Percentiles rank a stretch among this genome's conserved stretches.
phyloP scores from a whole-genome alignment of 2,113 vertebrate species.

The Nyctereutes procyonoides region DNA sequence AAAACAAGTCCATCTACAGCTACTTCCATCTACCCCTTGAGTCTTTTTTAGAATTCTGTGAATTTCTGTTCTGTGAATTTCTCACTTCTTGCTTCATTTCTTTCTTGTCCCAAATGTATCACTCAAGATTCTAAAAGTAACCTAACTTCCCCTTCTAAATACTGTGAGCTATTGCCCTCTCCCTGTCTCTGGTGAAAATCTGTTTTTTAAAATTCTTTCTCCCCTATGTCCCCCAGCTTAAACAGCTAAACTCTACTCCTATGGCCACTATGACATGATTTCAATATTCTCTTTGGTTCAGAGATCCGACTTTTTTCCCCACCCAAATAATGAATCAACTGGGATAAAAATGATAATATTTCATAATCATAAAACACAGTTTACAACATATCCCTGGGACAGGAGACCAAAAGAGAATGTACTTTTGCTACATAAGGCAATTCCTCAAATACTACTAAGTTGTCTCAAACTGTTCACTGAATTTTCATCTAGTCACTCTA shows the following conservation, averaged over 20 bases:
- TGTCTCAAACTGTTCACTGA: conserved; percentile 46
- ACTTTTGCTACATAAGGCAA: neutral
- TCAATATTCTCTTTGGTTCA: conserved; percentile 54
- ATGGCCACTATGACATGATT: neutral
- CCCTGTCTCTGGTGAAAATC: neutral
- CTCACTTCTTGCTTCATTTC: neutral
- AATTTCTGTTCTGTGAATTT: neutral
- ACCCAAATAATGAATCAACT: conserved; percentile 36
- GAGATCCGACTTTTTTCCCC: neutral
- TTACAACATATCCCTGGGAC: conserved; percentile 41
- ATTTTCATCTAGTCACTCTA: conserved; percentile 20
- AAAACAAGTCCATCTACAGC: neutral
- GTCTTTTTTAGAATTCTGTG: neutral
- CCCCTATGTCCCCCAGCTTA: neutral
- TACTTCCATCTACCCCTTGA: neutral
- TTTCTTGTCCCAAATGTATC: neutral
- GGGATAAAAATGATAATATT: conserved; percentile 15
- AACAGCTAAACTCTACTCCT: conserved; percentile 1
- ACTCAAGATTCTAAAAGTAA: conserved; percentile 21
- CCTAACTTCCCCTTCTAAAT: neutral
- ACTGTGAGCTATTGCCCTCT: neutral
- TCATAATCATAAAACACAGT: conserved; percentile 43
- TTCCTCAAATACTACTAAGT: conserved; percentile 40
- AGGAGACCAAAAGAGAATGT: neutral
- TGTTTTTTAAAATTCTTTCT: conserved; percentile 33